These are phyloP conservation scores for Pitta sordida DNA, from an alignment of 2,113 vertebrate species.

Conservation along the genomic window DNA sequence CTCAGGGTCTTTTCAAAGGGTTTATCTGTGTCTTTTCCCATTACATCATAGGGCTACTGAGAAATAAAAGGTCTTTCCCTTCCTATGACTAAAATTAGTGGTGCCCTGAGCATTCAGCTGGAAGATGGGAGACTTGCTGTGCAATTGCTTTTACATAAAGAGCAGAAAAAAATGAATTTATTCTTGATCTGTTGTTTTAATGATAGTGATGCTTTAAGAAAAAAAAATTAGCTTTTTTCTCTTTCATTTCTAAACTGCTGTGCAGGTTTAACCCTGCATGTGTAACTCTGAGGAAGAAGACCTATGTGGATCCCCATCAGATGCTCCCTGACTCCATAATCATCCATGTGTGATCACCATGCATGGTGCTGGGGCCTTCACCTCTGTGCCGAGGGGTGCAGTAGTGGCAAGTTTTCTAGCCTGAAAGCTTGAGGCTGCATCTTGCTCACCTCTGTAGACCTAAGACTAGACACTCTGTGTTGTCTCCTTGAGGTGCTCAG, in stretches of 20 bases:
- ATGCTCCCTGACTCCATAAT: not conserved
- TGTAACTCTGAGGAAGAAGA: not conserved
- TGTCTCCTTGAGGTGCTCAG: not conserved
- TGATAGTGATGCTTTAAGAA: not conserved
- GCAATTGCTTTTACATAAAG: not conserved
- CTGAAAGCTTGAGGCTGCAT: not conserved
- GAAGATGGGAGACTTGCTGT: not conserved
- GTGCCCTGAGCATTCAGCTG: not conserved
- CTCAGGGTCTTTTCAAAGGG: not conserved
- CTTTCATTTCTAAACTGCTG: not conserved
- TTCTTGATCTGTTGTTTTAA: not conserved
- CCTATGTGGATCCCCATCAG: not conserved
- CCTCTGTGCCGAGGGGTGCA: not conserved
- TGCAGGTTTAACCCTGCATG: not conserved
- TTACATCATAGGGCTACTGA: not conserved
- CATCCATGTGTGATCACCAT: accelerated
- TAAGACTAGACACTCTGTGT: not conserved
- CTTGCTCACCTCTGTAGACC: not conserved
- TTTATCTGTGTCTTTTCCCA: not conserved
- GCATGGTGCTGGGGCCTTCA: not conserved
- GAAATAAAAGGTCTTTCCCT: not conserved
- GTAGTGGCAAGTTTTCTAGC: not conserved
- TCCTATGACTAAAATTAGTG: not conserved
- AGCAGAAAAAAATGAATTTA: not conserved
- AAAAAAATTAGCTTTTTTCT: not conserved